phyloP scores from a whole-genome alignment of 2,113 vertebrate species.

The Ploceus nigricollis region DNA sequence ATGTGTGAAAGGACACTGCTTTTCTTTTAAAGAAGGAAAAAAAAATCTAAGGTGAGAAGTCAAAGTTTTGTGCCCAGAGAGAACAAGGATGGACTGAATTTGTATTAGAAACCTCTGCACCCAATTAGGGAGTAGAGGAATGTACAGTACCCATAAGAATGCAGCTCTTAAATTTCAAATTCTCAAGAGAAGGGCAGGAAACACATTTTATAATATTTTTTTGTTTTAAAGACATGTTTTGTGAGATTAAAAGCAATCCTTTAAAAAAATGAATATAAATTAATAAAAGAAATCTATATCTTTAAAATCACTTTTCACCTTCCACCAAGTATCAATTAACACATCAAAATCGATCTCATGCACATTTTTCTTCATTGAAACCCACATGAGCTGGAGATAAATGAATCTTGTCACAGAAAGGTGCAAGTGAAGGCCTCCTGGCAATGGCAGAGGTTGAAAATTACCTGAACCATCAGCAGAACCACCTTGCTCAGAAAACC shows the following conservation, averaged over 20 bases:
- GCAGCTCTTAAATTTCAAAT: neutral
- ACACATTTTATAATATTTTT: neutral
- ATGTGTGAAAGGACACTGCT: neutral
- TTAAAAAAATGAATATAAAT: neutral
- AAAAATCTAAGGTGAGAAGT: neutral
- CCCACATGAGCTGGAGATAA: neutral
- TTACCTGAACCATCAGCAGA: neutral
- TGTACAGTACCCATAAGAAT: neutral
- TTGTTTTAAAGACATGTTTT: neutral
- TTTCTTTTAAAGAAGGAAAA: neutral
- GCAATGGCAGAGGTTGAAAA: neutral
- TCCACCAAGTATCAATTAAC: neutral
- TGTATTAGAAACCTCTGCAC: conserved; percentile 3
- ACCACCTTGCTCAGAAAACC: neutral
- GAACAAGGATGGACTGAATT: neutral
- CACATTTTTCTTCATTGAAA: neutral
- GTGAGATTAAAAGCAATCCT: neutral
- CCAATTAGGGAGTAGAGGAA: neutral
- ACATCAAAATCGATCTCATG: neutral
- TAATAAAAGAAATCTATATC: neutral
- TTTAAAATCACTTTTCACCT: neutral
- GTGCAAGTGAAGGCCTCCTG: neutral
- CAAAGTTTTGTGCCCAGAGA: neutral
- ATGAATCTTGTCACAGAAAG: neutral
- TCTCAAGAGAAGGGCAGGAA: neutral